Evolutionary conservation across 2,797 vertebrate genomes (phyloP), one percentile per base, ranked within the genome.

Genomic region (Centroberyx gerrardi): DNA sequence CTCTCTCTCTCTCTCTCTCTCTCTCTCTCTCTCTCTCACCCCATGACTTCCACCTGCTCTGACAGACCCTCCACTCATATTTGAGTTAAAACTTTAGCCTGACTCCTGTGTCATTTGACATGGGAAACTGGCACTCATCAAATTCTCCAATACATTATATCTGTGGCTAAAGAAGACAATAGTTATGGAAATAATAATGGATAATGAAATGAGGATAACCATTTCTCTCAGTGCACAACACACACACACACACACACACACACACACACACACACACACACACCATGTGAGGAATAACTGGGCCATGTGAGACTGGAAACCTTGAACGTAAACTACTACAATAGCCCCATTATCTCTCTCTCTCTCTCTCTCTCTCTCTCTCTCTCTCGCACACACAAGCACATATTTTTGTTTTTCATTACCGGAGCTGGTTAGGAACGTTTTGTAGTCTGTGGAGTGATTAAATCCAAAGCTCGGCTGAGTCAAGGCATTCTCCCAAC

Each of bases 331-430:
- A 83, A 65, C 54, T 36, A 27, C 40, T n/a, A 83, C 80, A 83
- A 74, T 68, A 78, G 66, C 59, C 53, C 62, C 72, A 66, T 80
- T 81, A 86, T 90, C 9, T 48, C 22, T 79, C 62, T 62, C 55
- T 51, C 48, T 29, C 72, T 69, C 73, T 56, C 66, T 55, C 44
- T 58, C 53, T 29, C 33, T 52, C 38, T 58, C 49, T 18, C 49
- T 28, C n/a, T 55, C 31, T 51, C 65, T 62, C 62, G 67, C 63
- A 60, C 49, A 79, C 54, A 74, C 61, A 80, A 40, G 82, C 33
- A 46, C 73, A 81, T 49, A 46, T 49, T 86, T 84, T 67, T 79
- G 77, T 78, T 84, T 82, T 63, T 85, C 62, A 74, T 90, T 92
- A 91, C 90, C 89, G 60, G 33, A 58, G 67, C 53, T 72, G 59